These are phyloP conservation scores for Temnothorax longispinosus DNA, from an alignment of 1,140 invertebrate species.

Conservation along the genomic window DNA sequence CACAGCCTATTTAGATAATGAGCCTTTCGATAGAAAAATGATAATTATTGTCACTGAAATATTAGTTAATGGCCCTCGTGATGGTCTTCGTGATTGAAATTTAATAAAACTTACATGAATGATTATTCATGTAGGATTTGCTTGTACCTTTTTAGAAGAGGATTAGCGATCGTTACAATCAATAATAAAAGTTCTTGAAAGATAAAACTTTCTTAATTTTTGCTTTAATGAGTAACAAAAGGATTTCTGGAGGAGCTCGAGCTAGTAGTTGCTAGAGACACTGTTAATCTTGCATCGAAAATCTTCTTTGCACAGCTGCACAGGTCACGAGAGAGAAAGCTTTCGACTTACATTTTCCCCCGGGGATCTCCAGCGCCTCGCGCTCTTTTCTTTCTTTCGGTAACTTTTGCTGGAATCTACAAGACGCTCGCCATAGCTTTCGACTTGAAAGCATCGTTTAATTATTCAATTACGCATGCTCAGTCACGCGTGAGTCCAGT, in stretches of 20 bases:
- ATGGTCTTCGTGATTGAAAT: background rate
- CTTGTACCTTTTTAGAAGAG: too few species aligned
- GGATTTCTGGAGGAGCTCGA: background rate
- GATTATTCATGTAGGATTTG: background rate
- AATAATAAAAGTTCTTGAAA: background rate
- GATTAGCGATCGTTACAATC: background rate
- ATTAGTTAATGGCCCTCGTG: background rate
- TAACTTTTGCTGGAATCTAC: constrained; percentile 68
- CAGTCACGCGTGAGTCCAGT: constrained; percentile 71
- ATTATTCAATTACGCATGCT: constrained; percentile 81
- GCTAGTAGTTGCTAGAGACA: background rate
- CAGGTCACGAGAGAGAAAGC: constrained; percentile 38
- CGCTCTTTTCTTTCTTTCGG: constrained; percentile 67
- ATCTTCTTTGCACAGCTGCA: background rate
- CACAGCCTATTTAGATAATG: constrained; percentile 58
- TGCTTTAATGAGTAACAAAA: background rate
- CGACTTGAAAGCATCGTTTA: constrained; percentile 79
- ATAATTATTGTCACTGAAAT: background rate
- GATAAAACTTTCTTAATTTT: background rate
- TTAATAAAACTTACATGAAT: background rate
- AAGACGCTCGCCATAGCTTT: constrained; percentile 61
- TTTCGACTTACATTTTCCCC: constrained; percentile 50
- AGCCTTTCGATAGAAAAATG: background rate
- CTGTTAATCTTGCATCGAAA: background rate
- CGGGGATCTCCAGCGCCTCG: constrained; percentile 46